A percentile compares a stretch with the other conserved stretches of the same genome.
Conservation (phyloP, 2,888 invertebrate genomes). For the Octodonta nipae region DNA sequence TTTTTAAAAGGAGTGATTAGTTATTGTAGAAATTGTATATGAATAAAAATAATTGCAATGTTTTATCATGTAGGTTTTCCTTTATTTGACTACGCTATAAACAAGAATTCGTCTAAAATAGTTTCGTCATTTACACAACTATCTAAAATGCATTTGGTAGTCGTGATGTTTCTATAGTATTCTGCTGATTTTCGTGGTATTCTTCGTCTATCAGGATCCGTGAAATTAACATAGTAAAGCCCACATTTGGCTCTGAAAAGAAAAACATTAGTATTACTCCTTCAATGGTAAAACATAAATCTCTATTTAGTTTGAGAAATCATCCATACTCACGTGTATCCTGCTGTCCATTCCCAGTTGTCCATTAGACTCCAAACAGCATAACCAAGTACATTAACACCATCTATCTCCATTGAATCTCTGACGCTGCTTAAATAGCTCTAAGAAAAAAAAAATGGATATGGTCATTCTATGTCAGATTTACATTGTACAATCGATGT, state of each 20-base stretch:
- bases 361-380: constrained; percentile 23
- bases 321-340: constrained; percentile 31
- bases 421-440: constrained; percentile 36
- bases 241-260: constrained; percentile 48
- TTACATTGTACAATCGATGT: too few species aligned
- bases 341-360: constrained; percentile 36
- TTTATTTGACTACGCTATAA: too few species aligned
- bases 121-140: too few species aligned
- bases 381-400: constrained; percentile 14
- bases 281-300: too few species aligned
- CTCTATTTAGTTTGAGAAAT: too few species aligned
- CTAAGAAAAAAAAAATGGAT: too few species aligned
- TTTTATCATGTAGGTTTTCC: too few species aligned
- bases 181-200: constrained; percentile 20
- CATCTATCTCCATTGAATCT: constrained; percentile 28
- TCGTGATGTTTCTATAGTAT: background rate
- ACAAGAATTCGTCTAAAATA: too few species aligned
- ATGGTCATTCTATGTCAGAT: too few species aligned
- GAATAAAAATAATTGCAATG: too few species aligned
- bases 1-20: too few species aligned
- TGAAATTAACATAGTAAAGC: constrained; percentile 51
- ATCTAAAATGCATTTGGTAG: background rate
- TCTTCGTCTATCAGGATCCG: constrained; percentile 42
- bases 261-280: background rate
- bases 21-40: too few species aligned